Conservation (phyloP, 2,888 invertebrate species). For the Emmelina monodactyla region DNA sequence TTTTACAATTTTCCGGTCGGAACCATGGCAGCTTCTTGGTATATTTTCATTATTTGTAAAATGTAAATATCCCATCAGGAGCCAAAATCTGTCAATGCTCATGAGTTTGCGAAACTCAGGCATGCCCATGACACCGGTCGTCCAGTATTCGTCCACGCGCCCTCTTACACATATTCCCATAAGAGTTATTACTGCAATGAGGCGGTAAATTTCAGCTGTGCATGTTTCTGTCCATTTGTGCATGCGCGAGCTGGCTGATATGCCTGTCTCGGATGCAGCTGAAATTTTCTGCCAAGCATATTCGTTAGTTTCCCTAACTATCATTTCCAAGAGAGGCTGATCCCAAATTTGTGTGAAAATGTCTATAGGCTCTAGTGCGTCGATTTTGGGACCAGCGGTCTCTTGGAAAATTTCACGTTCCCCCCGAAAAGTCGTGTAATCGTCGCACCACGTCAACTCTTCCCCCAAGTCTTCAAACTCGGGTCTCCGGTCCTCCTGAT, state of each 20-base stretch:
- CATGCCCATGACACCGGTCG: slow-evolving; percentile 14
- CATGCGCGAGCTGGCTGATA: slow-evolving; percentile 2
- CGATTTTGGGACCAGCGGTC: slow-evolving; percentile 4
- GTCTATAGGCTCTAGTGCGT: slow-evolving; percentile 2
- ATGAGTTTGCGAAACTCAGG: slow-evolving; percentile 13
- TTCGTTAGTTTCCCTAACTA: slow-evolving; percentile 4
- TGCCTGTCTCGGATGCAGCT: background rate
- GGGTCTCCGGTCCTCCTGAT: slow-evolving; percentile 2
- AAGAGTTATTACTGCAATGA: slow-evolving; percentile 1
- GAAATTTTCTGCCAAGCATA: slow-evolving; percentile 9
- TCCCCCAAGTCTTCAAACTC: slow-evolving; percentile 4
- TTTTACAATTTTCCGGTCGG: slow-evolving; percentile 9
- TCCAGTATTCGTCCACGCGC: slow-evolving; percentile 7
- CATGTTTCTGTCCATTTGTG: slow-evolving; percentile 6
- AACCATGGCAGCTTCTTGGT: background rate
- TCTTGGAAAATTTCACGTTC: slow-evolving; percentile 3
- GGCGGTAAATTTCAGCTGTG: slow-evolving; percentile 5
- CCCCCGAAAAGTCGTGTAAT: slow-evolving; percentile 3
- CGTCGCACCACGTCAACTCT: slow-evolving; percentile 3
- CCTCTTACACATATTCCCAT: slow-evolving; percentile 4
- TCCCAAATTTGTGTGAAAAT: slow-evolving; percentile 8
- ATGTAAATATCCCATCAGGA: slow-evolving; percentile 12
- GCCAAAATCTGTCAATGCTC: slow-evolving; percentile 4
- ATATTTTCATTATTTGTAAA: slow-evolving; percentile 8
- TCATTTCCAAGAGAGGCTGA: slow-evolving; percentile 5